phyloP scores from a whole-genome alignment of 2,888 invertebrate genomes.

The Lasioglossum vierecki region DNA sequence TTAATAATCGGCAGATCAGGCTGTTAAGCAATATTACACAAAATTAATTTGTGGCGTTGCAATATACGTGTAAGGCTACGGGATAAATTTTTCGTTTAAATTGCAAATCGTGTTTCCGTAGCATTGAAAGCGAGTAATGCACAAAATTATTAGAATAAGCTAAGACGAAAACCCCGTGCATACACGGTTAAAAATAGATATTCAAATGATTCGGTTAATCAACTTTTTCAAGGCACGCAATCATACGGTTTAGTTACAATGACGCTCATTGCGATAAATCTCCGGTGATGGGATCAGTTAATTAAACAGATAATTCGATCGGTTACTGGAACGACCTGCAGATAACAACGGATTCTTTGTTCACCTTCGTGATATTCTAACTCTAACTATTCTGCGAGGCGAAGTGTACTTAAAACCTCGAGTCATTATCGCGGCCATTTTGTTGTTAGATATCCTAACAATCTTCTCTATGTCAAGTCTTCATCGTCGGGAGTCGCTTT shows the following conservation, averaged over 20 bases:
- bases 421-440: slow-evolving; percentile 67
- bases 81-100: background rate
- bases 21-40: background rate
- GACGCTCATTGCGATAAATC: background rate
- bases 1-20: background rate
- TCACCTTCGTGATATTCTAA: slow-evolving; percentile 40
- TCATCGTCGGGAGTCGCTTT: slow-evolving; percentile 2
- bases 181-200: slow-evolving; percentile 18
- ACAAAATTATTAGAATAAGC: background rate
- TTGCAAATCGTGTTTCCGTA: background rate
- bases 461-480: slow-evolving; percentile 23
- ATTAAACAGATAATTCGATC: slow-evolving; percentile 18
- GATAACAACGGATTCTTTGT: slow-evolving; percentile 46
- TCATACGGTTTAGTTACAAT: slow-evolving; percentile 30
- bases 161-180: background rate
- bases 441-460: slow-evolving; percentile 60
- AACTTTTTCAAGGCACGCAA: background rate
- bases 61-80: background rate
- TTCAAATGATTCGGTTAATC: slow-evolving; percentile 37
- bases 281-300: background rate
- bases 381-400: slow-evolving; percentile 25
- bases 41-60: background rate
- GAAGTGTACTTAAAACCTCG: slow-evolving; percentile 57
- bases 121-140: background rate
- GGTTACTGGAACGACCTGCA: background rate